A percentile compares a stretch with the other conserved stretches of the same genome.
Conservation (phyloP, 2,113 vertebrate species). For the Leucoraja erinaceus region DNA sequence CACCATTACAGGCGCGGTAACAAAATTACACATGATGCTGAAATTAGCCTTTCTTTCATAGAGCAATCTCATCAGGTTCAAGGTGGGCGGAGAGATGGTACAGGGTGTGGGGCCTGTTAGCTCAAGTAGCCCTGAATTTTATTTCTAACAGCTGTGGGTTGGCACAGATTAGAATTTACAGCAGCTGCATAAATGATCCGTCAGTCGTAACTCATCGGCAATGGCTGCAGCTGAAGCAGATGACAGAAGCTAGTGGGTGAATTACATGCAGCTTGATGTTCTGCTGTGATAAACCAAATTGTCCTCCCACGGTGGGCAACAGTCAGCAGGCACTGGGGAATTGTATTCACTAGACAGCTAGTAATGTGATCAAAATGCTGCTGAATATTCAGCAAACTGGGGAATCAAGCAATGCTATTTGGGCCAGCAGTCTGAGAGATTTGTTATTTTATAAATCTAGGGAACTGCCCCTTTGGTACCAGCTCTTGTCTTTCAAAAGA, state of each 20-base stretch:
- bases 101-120: background rate
- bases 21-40: background rate
- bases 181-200: constrained; percentile 27
- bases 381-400: constrained; percentile 37
- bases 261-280: constrained; percentile 36
- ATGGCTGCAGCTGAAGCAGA: constrained; percentile 8
- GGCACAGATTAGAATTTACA: constrained; percentile 21
- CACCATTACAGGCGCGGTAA: too few relatives aligned
- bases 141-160: constrained; percentile 23
- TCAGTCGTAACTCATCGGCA: constrained; percentile 30
- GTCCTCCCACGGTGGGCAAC: constrained; percentile 34
- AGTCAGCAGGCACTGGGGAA: constrained; percentile 35
- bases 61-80: background rate
- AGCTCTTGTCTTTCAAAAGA: background rate
- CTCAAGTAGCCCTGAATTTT: background rate
- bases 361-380: constrained; percentile 37
- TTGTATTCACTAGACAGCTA: constrained; percentile 31
- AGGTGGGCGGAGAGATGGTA: background rate
- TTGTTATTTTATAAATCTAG: background rate
- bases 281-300: constrained; percentile 38
- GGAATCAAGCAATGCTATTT: constrained; percentile 12
- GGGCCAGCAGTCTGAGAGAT: background rate
- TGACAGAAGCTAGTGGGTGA: constrained; percentile 37
- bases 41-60: background rate
- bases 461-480: background rate